phyloP scores from a whole-genome alignment of 2,888 invertebrate species.

The Ophion ventricosus region DNA sequence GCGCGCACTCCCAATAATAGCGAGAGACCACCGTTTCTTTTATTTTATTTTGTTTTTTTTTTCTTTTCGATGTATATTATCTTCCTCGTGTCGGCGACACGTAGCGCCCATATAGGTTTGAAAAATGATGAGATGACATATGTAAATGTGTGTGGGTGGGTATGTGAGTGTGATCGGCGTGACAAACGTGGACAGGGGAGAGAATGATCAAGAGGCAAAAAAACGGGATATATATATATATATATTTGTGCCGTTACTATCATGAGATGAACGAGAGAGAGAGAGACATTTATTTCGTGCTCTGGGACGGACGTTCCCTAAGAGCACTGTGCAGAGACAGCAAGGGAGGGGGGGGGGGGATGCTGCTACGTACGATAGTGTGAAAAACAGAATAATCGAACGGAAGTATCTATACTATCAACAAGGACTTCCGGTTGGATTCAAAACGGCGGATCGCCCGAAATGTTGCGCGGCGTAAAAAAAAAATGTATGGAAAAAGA shows the following conservation, averaged over 20 bases:
- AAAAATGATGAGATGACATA: conserved; percentile 44
- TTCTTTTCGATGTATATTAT: neutral
- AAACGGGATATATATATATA: neutral
- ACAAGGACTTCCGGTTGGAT: conserved; percentile 63
- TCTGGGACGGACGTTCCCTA: neutral
- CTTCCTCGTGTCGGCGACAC: conserved; percentile 21
- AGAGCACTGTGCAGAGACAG: conserved; percentile 1
- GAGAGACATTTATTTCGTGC: neutral
- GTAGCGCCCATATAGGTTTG: neutral
- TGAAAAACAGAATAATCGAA: conserved; percentile 62
- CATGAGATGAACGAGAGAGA: neutral
- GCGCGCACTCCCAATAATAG: conserved; percentile 12
- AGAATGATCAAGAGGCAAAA: conserved; percentile 47
- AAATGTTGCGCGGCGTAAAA: neutral
- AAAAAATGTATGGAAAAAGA: conserved; percentile 6
- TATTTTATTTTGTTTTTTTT: conserved; percentile 11
- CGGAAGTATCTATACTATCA: conserved; percentile 63
- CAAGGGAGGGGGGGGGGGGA: conserved; percentile 12
- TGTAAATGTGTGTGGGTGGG: neutral
- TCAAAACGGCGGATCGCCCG: conserved; percentile 40
- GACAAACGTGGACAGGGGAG: conserved; percentile 30
- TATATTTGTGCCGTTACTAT: neutral
- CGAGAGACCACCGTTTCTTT: neutral
- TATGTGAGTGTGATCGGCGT: conserved; percentile 46
- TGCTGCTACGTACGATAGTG: conserved; percentile 49